Conservation (phyloP, 2,113 vertebrate species). For the Engystomops pustulosus region DNA sequence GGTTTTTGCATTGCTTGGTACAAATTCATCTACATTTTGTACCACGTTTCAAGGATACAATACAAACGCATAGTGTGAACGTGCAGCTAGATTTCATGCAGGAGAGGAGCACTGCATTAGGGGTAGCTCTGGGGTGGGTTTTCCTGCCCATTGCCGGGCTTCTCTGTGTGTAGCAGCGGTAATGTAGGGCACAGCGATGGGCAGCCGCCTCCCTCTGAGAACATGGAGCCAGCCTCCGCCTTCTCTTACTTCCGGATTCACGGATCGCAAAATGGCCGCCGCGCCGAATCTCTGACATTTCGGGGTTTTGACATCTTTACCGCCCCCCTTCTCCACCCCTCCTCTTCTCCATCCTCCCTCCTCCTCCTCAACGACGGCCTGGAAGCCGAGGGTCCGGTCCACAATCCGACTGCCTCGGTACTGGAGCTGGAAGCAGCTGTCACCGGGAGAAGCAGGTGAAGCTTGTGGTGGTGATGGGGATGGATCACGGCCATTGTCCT, state of each 20-base stretch:
- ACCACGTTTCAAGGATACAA: no score
- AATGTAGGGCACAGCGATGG: no score
- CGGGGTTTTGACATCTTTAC: constrained; percentile 16
- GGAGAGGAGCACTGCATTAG: no score
- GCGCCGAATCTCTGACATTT: constrained; percentile 44
- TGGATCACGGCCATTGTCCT: not conserved
- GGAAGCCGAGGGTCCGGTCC: constrained; percentile 46
- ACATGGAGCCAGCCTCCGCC: constrained; percentile 50
- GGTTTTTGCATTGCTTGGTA: no score
- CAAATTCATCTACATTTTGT: no score
- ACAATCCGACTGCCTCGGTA: not conserved
- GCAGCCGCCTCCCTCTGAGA: not conserved
- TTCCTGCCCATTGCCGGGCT: no score
- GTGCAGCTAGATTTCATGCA: no score
- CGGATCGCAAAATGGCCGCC: constrained; percentile 54
- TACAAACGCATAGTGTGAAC: no score
- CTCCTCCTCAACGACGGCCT: constrained; percentile 35
- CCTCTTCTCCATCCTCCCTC: not conserved
- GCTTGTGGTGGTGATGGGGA: not conserved
- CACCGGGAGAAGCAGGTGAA: constrained; percentile 30
- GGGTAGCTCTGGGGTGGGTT: no score
- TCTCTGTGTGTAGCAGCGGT: no score
- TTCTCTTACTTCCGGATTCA: constrained; percentile 34
- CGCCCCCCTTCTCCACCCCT: constrained; percentile 15
- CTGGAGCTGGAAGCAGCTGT: constrained; percentile 1